Conservation (phyloP, 2,888 invertebrate species). For the Trichogramma dendrolimi region DNA sequence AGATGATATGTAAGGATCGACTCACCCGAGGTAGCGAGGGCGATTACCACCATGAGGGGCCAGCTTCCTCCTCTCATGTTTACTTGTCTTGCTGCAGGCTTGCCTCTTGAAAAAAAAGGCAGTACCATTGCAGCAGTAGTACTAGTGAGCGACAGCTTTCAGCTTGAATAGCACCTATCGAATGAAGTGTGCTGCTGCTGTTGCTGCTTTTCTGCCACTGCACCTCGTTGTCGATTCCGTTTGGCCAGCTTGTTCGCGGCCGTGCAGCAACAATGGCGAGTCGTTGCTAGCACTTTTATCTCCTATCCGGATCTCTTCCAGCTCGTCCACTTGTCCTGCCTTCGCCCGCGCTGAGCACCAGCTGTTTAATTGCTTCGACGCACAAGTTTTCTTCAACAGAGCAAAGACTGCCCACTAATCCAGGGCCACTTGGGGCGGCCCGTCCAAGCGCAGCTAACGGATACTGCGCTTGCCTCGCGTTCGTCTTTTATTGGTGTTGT, state of each 20-base stretch:
- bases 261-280: not conserved
- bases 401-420: no score
- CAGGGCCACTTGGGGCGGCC: not conserved
- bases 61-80: constrained; percentile 47
- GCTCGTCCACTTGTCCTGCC: not conserved
- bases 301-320: no score
- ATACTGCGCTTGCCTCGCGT: not conserved
- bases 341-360: not conserved
- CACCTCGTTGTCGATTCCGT: not conserved
- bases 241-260: not conserved
- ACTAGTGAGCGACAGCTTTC: no score
- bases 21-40: constrained; percentile 51
- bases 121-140: no score
- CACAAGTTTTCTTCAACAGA: no score
- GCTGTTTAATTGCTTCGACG: not conserved
- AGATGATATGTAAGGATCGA: constrained; percentile 24
- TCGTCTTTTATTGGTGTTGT: constrained; percentile 1
- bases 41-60: constrained; percentile 51
- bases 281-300: no score
- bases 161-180: no score
- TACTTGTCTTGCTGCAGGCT: constrained; percentile 10
- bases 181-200: constrained; percentile 12
- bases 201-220: not conserved
- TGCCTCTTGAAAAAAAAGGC: no score
- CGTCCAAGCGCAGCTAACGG: not conserved